Evolutionary conservation across 2,797 vertebrate species (phyloP).

Genomic region (Pipistrellus pipistrellus): DNA sequence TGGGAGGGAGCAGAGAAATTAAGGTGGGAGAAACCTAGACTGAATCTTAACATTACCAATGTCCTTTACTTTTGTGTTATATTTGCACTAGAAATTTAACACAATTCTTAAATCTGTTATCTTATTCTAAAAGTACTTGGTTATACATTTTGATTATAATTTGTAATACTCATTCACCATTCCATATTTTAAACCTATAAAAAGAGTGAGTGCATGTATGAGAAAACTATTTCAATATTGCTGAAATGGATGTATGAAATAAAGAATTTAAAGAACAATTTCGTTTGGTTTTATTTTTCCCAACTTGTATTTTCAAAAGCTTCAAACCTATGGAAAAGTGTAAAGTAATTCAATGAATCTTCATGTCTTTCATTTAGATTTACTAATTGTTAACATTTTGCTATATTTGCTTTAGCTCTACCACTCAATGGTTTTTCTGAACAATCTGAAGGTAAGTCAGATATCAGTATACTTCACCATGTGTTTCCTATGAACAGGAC

Average conservation of each 20-base stretch:
- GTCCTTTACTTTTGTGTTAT: not conserved
- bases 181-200: conserved; percentile 12
- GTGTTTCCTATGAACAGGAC: not conserved
- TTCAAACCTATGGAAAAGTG: not conserved
- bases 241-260: conserved; percentile 37
- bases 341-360: not conserved
- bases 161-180: conserved; percentile 10
- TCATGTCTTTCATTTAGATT: not conserved
- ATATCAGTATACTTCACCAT: not conserved
- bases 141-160: conserved; percentile 17
- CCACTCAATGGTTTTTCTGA: not conserved
- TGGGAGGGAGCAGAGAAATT: not conserved
- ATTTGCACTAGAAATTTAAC: not conserved
- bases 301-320: conserved; percentile 27
- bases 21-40: not conserved
- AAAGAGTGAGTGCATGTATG: not conserved
- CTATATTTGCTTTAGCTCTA: not conserved
- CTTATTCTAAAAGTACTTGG: not conserved
- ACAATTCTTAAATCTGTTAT: not conserved
- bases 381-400: not conserved
- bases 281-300: conserved; percentile 29
- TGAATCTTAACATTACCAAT: not conserved
- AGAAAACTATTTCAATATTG: not conserved
- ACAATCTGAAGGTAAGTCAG: conserved; percentile 8
- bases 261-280: conserved; percentile 68